phyloP scores from a whole-genome alignment of 1,140 invertebrate species.

The Ctenoplectra terminalis region DNA sequence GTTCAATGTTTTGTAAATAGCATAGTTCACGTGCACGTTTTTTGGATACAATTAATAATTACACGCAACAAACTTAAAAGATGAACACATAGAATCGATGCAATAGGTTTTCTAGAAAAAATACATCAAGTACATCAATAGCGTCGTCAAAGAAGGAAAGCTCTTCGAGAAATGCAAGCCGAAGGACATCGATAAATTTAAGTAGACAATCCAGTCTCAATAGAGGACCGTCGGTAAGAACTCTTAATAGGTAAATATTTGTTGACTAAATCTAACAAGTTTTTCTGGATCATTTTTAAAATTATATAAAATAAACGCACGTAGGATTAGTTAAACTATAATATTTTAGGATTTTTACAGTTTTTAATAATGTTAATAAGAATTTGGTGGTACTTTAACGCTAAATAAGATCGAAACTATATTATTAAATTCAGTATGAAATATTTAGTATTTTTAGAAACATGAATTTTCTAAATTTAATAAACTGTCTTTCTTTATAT shows the following conservation, averaged over 20 bases:
- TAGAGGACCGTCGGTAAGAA: slow-evolving; percentile 45
- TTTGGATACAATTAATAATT: too few relatives aligned
- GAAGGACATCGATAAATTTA: slow-evolving; percentile 60
- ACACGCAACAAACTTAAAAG: neutral
- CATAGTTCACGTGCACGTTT: too few relatives aligned
- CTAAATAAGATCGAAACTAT: too few relatives aligned
- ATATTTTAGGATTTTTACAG: too few relatives aligned
- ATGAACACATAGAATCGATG: neutral
- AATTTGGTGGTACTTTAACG: too few relatives aligned
- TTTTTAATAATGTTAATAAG: too few relatives aligned
- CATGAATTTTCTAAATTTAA: too few relatives aligned
- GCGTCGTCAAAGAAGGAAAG: slow-evolving; percentile 52
- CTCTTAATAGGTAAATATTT: slow-evolving; percentile 51
- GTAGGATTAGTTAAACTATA: too few relatives aligned
- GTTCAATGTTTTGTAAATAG: neutral
- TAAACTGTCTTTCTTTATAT: too few relatives aligned
- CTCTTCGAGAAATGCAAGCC: slow-evolving; percentile 26
- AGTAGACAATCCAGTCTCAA: slow-evolving; percentile 65
- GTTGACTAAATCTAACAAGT: neutral
- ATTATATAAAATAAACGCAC: neutral
- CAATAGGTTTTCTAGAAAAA: slow-evolving; percentile 69
- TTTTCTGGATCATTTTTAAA: neutral
- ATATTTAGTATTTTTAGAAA: too few relatives aligned
- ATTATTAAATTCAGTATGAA: too few relatives aligned
- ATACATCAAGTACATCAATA: slow-evolving; percentile 63